Base-by-base conservation (phyloP, 1,140 invertebrate species). In the Hycleus cichorii region DNA sequence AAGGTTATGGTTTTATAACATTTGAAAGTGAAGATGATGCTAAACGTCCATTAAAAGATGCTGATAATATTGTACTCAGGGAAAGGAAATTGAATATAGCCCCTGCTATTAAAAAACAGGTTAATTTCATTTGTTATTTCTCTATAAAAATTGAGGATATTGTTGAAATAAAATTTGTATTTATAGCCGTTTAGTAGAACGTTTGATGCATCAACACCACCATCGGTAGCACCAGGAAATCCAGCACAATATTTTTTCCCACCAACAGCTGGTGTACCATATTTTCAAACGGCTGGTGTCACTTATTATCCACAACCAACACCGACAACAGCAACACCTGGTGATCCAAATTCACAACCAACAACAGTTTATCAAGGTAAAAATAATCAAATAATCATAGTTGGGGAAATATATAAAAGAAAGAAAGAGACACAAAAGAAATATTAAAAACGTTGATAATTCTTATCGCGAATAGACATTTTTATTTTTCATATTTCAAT, bases 1-100 rank as follows among this genome's bases (percentile, higher is more conserved):
- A 95, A 78, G 94, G 94, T 46, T 95, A 94, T 68, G 92, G 91
- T 3, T 95, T 97, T 78, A 91, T 97, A 44, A 97, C 95, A 10
- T 97, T 96, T 77, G 93, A 92, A 77, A 90, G 86, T 44, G 90
- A 93, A 73, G 89, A 93, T 69, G 91, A 93, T 76, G 91, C 91
- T 2, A 88, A 88, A 70, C 80, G 85, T 71, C 77, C 86, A 59
- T 81, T 85, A 58, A 77, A 81, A 60, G 83, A 86, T 72, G 81
- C 70, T 12, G 72, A 74, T 40, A 73, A 71, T 47, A 74, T 74
- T 12, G 80, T 91, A 40, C 79, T 92, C 60, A 84, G 87, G 71
- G 89, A 92, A 70, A 80, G 89, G 65, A 91, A 91, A 74, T 74
- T 93, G 49, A 93, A 93, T 70, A 91, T 93, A 73, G 91, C 90